These are phyloP conservation scores for Drosophila multiciliata DNA, from an alignment of 2,888 invertebrate species.

Conservation along the genomic window DNA sequence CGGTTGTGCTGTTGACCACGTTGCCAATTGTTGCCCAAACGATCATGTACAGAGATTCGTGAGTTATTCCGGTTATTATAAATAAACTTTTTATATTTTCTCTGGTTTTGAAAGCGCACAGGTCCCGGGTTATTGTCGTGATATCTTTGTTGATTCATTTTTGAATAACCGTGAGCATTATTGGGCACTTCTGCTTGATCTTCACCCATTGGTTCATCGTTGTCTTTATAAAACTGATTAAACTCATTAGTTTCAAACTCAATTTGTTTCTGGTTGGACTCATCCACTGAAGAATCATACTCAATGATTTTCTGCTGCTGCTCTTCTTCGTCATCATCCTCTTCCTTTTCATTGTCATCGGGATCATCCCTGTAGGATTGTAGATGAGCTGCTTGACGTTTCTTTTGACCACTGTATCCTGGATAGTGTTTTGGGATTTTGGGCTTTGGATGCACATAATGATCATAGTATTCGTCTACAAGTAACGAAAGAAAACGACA, in stretches of 20 bases:
- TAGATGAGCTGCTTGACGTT: conserved; percentile 51
- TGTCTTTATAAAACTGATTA: conserved; percentile 38
- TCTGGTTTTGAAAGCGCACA: neutral
- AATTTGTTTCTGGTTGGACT: conserved; percentile 34
- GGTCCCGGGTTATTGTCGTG: neutral
- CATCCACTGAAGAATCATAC: conserved; percentile 1
- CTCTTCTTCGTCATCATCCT: conserved; percentile 20
- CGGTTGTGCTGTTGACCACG: neutral
- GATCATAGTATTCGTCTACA: conserved; percentile 50
- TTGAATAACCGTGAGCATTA: neutral
- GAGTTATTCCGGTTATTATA: conserved; percentile 1
- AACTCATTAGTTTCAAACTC: conserved; percentile 54
- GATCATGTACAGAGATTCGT: neutral
- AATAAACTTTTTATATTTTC: neutral
- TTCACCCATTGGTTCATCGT: neutral
- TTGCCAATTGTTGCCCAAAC: conserved; percentile 17
- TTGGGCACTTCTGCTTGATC: conserved; percentile 26
- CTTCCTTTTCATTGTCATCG: conserved; percentile 24
- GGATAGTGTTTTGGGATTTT: conserved; percentile 37
- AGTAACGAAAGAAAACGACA: neutral
- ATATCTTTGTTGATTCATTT: neutral
- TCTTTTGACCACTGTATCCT: neutral
- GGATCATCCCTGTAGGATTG: conserved; percentile 41
- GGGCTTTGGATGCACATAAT: conserved; percentile 44
- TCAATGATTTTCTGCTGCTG: conserved; percentile 11